Base-by-base conservation (phyloP, 2,797 vertebrate species). In the Balearica regulorum region DNA sequence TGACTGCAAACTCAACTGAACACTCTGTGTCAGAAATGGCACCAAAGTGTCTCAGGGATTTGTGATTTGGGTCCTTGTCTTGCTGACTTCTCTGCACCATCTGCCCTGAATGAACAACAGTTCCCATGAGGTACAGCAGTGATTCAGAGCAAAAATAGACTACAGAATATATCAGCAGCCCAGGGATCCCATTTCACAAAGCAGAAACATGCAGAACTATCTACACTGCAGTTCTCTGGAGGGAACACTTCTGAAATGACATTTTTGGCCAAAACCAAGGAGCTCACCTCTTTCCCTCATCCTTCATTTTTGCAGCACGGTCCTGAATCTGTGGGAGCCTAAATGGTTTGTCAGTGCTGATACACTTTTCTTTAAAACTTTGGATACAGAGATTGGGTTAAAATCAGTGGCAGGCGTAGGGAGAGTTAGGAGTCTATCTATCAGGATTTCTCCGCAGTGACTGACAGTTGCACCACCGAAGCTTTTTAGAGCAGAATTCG, bases 111-210 rank as follows among this genome's bases (percentile, higher is more conserved):
- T n/a, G 71, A 89, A 54, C 44, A 93, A 58, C 62, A 35, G 33
- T 31, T 92, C 90, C 73, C 78, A 43, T 16, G 81, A 84, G 86
- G n/a, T 84, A 77, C 21, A 83, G 43, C 43, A 73, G 77, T 70
- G 53, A 93, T 87, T 94, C 60, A 64, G 78, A 79, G 51, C 48
- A 92, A 90, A 95, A 94, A 89, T 44, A 79, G 60, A 53, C 55
- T 58, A 62, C 48, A 82, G 66, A 76, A 65, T 13, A 55, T 16
- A 66, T 35, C 70, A 92, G 51, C 29, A 88, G 55, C 58, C 46
- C 57, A 66, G 68, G 39, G n/a, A 84, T 73, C 44, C 44, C 26
- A 15, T 57, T 53, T 64, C 81, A 77, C 58, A 90, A 37, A 77
- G 53, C 46, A 87, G 64, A 84, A 91, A 26, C 12, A 15, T 26